Evolutionary conservation across 2,888 invertebrate species (phyloP).

Genomic region (Clepsis dumicolana): DNA sequence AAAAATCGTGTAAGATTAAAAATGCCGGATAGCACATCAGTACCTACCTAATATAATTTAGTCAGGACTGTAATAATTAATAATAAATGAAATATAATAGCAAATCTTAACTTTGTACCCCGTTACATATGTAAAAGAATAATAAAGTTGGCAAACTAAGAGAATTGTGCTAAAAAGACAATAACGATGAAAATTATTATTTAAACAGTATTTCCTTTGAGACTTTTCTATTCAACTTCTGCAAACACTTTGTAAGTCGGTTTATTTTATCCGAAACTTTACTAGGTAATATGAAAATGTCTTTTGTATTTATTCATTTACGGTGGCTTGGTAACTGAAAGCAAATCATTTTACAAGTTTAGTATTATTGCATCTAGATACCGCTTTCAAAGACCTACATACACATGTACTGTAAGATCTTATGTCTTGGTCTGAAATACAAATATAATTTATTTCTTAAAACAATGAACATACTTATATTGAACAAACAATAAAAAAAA

Average conservation of each 20-base stretch:
- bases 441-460: too few species aligned
- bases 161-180: slow-evolving; percentile 4
- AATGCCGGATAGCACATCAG: slow-evolving; percentile 16
- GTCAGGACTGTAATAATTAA: too few species aligned
- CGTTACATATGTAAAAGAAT: neutral
- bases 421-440: too few species aligned
- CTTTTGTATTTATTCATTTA: neutral
- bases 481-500: too few species aligned
- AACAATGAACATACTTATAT: too few species aligned
- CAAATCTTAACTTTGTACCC: neutral
- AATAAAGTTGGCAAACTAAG: neutral
- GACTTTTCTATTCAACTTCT: slow-evolving; percentile 2
- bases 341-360: neutral
- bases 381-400: neutral
- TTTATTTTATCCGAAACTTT: neutral
- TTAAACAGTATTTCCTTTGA: slow-evolving; percentile 1
- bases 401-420: too few species aligned
- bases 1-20: slow-evolving; percentile 25
- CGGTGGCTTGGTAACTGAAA: neutral
- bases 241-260: neutral
- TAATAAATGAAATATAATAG: slow-evolving; percentile 4
- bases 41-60: slow-evolving; percentile 19
- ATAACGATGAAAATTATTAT: slow-evolving; percentile 12
- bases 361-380: neutral
- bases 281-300: too few species aligned